Percentiles rank a stretch among this genome's conserved stretches.
phyloP scores from a whole-genome alignment of 1,140 invertebrate genomes.

The Apolygus lucorum region DNA sequence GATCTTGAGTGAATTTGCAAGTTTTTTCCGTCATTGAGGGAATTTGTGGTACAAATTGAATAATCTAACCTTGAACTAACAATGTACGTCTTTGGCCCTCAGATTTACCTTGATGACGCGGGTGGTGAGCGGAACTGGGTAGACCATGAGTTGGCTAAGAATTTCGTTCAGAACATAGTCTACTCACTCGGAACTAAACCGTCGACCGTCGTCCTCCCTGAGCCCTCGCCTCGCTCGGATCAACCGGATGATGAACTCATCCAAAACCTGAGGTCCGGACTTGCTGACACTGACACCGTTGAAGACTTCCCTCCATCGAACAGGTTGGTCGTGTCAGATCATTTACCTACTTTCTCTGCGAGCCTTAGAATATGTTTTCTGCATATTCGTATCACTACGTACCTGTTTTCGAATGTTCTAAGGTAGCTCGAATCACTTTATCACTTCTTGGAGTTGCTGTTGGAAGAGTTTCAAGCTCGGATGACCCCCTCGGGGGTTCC shows the following conservation, averaged over 20 bases:
- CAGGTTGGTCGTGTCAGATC: no score
- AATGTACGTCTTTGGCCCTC: conserved; percentile 29
- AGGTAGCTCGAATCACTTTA: no score
- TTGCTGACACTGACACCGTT: conserved; percentile 7
- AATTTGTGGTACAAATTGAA: background rate
- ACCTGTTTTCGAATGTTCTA: no score
- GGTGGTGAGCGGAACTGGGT: conserved; percentile 87
- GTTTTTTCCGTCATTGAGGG: no score
- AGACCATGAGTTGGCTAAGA: conserved; percentile 81
- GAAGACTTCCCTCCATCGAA: background rate
- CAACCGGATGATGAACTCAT: conserved; percentile 22
- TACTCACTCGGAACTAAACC: conserved; percentile 78
- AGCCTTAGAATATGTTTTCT: no score
- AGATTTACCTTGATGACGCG: conserved; percentile 91
- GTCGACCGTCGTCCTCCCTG: conserved; percentile 48
- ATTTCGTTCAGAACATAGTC: conserved; percentile 85
- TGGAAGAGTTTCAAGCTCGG: no score
- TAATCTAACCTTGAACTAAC: background rate
- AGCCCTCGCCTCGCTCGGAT: conserved; percentile 36
- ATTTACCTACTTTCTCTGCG: no score
- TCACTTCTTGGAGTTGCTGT: no score
- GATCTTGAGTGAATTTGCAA: no score
- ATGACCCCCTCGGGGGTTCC: no score
- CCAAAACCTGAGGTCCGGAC: conserved; percentile 6
- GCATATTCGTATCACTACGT: no score